A percentile compares a stretch with the other conserved stretches of the same genome.
Conservation (phyloP, 1,140 invertebrate genomes). For the Apis florea region DNA sequence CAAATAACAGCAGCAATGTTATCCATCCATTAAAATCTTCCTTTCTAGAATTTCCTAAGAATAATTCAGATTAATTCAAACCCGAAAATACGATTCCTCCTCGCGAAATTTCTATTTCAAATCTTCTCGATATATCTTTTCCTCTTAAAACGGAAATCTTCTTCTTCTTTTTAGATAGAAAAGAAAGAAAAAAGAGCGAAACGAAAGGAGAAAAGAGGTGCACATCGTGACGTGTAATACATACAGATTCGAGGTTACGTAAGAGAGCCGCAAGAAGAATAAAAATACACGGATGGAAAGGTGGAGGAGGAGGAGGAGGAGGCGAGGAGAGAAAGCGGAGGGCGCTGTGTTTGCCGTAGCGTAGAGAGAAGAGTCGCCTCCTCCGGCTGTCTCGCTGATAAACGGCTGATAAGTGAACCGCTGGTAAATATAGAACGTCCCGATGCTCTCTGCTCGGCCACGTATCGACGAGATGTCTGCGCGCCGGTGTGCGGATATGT, state of each 20-base stretch:
- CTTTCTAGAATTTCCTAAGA: too few species aligned
- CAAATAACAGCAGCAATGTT: too few species aligned
- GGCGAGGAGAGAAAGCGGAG: slow-evolving; percentile 10
- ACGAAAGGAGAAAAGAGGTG: neutral
- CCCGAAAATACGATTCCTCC: too few species aligned
- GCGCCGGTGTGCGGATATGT: slow-evolving; percentile 3
- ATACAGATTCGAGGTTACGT: slow-evolving; percentile 22
- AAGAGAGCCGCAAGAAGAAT: slow-evolving; percentile 10
- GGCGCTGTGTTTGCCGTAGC: slow-evolving; percentile 18
- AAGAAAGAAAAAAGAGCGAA: too few species aligned
- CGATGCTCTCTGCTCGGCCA: slow-evolving; percentile 47
- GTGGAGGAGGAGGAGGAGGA: slow-evolving; percentile 9
- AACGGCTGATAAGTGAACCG: slow-evolving; percentile 39
- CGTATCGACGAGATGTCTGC: slow-evolving; percentile 32
- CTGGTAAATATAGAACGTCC: slow-evolving; percentile 53
- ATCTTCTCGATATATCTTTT: too few species aligned
- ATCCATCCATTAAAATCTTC: too few species aligned
- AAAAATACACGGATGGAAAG: slow-evolving; percentile 13
- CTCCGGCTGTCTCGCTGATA: slow-evolving; percentile 42
- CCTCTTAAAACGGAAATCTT: neutral
- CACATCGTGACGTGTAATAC: neutral
- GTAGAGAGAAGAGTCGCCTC: slow-evolving; percentile 32
- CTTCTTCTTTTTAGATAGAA: neutral
- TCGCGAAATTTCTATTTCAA: too few species aligned
- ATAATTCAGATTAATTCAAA: too few species aligned